Evolutionary conservation across 2,113 vertebrate species (phyloP).

Genomic region (Labeo catla): DNA sequence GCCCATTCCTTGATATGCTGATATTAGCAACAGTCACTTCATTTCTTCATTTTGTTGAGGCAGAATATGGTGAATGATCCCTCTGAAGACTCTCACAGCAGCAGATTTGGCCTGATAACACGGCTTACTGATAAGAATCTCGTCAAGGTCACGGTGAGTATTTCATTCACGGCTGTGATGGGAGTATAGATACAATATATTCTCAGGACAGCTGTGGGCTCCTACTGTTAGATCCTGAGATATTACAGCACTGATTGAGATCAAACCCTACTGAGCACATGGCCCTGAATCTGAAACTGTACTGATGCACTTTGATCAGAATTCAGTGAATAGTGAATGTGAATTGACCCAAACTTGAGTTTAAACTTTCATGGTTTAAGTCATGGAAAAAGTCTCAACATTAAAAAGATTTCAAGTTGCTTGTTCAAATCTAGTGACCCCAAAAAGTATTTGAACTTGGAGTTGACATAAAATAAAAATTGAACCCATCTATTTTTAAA

Average conservation of each 20-base stretch:
- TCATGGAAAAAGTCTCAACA: too few species aligned
- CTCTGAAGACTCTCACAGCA: background rate
- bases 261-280: background rate
- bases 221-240: constrained; percentile 55
- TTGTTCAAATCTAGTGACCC: background rate
- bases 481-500: background rate
- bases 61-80: background rate
- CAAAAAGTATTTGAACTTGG: background rate
- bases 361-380: background rate
- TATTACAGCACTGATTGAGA: constrained; percentile 19
- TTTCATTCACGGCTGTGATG: constrained; percentile 74
- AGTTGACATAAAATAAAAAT: background rate
- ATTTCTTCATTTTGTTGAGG: background rate
- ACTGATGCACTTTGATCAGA: background rate
- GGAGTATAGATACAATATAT: constrained; percentile 69
- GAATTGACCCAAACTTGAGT: background rate
- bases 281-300: background rate
- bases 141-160: constrained; percentile 75
- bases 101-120: constrained; percentile 27
- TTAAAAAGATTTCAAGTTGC: background rate
- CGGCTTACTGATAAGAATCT: constrained; percentile 66
- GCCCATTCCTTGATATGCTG: background rate
- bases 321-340: background rate
- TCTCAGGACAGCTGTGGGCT: constrained; percentile 68
- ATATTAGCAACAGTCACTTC: background rate